These are phyloP conservation scores for Anthoscopus minutus DNA, from an alignment of 2,113 vertebrate species.

Conservation along the genomic window DNA sequence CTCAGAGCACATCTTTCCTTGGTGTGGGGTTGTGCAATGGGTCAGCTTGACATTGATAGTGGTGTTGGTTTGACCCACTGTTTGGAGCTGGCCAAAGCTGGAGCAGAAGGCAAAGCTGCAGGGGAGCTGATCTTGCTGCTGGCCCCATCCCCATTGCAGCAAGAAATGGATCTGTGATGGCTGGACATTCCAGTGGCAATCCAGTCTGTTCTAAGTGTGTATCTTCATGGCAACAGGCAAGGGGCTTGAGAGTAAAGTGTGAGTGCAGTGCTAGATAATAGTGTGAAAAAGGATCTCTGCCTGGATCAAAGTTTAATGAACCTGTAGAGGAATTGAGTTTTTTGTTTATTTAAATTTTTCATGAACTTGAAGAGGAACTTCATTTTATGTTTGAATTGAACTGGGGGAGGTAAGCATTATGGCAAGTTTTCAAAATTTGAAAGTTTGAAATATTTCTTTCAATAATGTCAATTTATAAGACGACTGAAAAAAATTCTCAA, in stretches of 20 bases:
- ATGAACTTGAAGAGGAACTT: not conserved
- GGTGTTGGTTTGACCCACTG: not conserved
- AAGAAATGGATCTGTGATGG: not conserved
- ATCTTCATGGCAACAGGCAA: not conserved
- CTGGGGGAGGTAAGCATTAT: rapidly evolving
- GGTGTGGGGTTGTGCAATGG: not conserved
- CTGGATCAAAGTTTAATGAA: not conserved
- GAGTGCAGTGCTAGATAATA: not conserved
- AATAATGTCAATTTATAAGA: not conserved
- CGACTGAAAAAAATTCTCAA: not conserved
- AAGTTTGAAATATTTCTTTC: not conserved
- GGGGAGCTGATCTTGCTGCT: not conserved
- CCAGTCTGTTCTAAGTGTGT: not conserved
- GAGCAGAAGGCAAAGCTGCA: not conserved
- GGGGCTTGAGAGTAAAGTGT: not conserved
- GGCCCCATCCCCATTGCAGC: not conserved
- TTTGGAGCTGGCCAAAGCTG: not conserved
- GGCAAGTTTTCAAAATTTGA: not conserved
- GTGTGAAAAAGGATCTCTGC: not conserved
- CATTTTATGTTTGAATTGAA: not conserved
- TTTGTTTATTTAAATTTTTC: not conserved
- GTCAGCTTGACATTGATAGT: not conserved
- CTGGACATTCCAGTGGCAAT: not conserved
- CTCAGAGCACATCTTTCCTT: not conserved
- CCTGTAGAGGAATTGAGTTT: not conserved